Evolutionary conservation across 1,140 invertebrate species (phyloP).

Genomic region (Palaemon carinicauda): DNA sequence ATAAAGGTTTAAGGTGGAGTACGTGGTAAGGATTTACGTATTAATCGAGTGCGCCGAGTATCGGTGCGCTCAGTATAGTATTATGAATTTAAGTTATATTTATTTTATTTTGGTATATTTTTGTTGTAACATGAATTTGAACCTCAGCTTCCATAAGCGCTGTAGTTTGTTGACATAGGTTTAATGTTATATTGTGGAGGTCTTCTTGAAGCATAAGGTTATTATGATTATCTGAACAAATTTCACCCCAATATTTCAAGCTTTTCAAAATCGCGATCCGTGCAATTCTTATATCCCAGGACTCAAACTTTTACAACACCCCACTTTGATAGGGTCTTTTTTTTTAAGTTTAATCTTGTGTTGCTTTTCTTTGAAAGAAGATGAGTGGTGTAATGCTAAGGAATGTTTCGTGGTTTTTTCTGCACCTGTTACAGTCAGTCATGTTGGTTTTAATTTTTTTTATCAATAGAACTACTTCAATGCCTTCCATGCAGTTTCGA

Average conservation of each 20-base stretch:
- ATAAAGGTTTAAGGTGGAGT: conserved; percentile 53
- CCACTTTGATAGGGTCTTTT: too few relatives aligned
- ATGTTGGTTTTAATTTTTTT: conserved; percentile 34
- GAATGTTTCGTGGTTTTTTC: conserved; percentile 39
- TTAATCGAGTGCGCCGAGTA: conserved; percentile 26
- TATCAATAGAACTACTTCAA: conserved; percentile 11
- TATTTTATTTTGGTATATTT: conserved; percentile 49
- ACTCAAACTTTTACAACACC: too few relatives aligned
- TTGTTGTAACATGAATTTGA: conserved; percentile 7
- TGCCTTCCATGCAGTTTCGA: not conserved
- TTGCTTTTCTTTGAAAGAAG: too few relatives aligned
- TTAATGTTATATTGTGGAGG: conserved; percentile 30
- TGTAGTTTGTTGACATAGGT: conserved; percentile 30
- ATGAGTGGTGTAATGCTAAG: conserved; percentile 25
- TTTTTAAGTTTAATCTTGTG: too few relatives aligned
- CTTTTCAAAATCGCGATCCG: too few relatives aligned
- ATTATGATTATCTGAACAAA: too few relatives aligned
- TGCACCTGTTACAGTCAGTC: conserved; percentile 44
- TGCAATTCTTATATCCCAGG: too few relatives aligned
- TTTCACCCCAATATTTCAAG: too few relatives aligned
- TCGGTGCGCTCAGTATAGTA: conserved; percentile 19
- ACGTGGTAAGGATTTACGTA: conserved; percentile 52
- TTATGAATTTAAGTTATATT: conserved; percentile 51
- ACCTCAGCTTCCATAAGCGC: conserved; percentile 14
- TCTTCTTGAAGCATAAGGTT: conserved; percentile 44